Evolutionary conservation across 1,140 invertebrate genomes (phyloP), one percentile per base, ranked within the genome.

Genomic region (Drosophila lacertosa): DNA sequence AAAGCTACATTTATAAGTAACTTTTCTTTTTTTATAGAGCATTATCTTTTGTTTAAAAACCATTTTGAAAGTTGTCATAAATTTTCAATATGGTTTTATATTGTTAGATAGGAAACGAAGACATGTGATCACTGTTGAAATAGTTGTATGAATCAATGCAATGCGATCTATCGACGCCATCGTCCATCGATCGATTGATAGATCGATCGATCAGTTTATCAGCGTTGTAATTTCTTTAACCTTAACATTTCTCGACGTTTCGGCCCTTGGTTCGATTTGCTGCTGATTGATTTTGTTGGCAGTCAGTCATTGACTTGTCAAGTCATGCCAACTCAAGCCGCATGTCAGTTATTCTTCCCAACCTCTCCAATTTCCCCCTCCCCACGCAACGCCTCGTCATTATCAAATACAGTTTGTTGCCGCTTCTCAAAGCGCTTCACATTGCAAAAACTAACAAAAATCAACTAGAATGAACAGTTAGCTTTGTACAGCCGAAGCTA

Each of bases 301-400:
- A 51, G 60, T 71, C 62, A 54, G 63, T 53, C 62, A 72, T 22
- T 72, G 37, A 59, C 68, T 72, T 72, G 62, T 71, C 62, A 71
- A 53, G 39, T 57, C 37, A 69, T 69, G 40, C 51, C 44, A n/a
- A 26, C 4, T 26, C 4, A 26, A 64, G 16, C 58, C 33, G 13
- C 24, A 44, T 10, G 39, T 40, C 54, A 37, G 48, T 51, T 51
- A 51, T 50, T 33, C 29, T 50, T 6, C 9, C 16, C n/a, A n/a
- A n/a, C n/a, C n/a, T n/a, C n/a, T n/a, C n/a, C n/a, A n/a, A n/a
- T n/a, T n/a, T 3, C 2, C 22, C 0, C 24, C 22, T 4, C 26
- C 54, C 40, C 55, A 26, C 20, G 2, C 15, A n/a, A n/a, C n/a
- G 32, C 11, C 11, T 13, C 10, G 13, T 29, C 16, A 15, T 35